A percentile compares a stretch with the other conserved stretches of the same genome.
Evolutionary conservation across 2,888 invertebrate species (phyloP).

Genomic region (Drosophila seclusa): DNA sequence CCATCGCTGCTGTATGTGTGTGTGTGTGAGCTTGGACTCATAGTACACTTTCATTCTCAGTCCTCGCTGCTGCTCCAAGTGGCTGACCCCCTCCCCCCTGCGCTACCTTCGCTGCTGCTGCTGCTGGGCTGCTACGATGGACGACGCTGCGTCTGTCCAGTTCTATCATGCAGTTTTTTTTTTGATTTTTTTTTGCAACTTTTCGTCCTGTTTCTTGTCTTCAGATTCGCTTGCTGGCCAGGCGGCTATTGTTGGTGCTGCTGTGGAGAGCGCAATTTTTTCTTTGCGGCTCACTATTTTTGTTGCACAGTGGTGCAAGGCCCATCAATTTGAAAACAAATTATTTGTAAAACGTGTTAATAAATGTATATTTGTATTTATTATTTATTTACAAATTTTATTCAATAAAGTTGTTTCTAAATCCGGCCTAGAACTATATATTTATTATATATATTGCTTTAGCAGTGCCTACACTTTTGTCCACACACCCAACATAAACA

Average conservation of each 20-base stretch:
- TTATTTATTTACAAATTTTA: neutral
- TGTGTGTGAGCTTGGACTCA: slow-evolving; percentile 55
- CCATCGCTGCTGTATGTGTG: slow-evolving; percentile 39
- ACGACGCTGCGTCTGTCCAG: slow-evolving; percentile 77
- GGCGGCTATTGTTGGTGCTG: slow-evolving; percentile 52
- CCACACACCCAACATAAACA: slow-evolving; percentile 56
- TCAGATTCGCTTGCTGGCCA: slow-evolving; percentile 71
- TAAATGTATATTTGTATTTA: neutral
- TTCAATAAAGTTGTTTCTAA: neutral
- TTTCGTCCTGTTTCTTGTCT: slow-evolving; percentile 82
- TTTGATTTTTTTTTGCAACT: slow-evolving; percentile 58
- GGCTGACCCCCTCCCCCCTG: slow-evolving; percentile 22
- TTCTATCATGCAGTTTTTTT: slow-evolving; percentile 66
- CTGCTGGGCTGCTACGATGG: slow-evolving; percentile 32
- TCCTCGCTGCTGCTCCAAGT: slow-evolving; percentile 49
- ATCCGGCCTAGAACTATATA: too few species aligned
- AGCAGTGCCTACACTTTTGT: slow-evolving; percentile 20
- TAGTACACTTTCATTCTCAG: slow-evolving; percentile 79
- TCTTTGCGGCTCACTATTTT: slow-evolving; percentile 70
- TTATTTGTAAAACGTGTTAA: neutral
- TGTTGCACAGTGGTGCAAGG: slow-evolving; percentile 68
- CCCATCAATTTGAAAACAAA: neutral
- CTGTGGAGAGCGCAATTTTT: slow-evolving; percentile 70
- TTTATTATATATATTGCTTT: neutral
- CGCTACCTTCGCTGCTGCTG: slow-evolving; percentile 23